Evolutionary conservation across 2,888 invertebrate species (phyloP).

Genomic region (Dryocosmus kuriphilus): DNA sequence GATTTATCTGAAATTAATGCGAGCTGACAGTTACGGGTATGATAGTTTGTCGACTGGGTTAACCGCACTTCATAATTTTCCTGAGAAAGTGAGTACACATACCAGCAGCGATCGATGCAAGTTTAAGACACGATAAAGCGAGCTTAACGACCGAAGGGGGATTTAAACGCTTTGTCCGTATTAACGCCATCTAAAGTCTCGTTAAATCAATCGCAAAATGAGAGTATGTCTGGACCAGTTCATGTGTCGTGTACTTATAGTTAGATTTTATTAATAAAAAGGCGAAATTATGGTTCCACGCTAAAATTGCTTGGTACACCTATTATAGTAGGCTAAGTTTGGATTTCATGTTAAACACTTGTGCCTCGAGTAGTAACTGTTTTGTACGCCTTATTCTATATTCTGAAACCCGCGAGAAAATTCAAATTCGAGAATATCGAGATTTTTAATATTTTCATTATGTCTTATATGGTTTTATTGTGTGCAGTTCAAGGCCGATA

Average conservation of each 20-base stretch:
- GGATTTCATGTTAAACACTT: constrained; percentile 17
- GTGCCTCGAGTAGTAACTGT: background rate
- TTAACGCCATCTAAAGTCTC: constrained; percentile 45
- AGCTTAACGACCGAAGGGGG: constrained; percentile 24
- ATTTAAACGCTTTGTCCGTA: constrained; percentile 40
- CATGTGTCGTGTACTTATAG: background rate
- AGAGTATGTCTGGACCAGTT: constrained; percentile 8
- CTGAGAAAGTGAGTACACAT: constrained; percentile 7
- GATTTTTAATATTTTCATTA: background rate
- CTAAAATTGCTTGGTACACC: constrained; percentile 14
- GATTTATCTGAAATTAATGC: background rate
- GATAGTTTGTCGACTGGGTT: background rate
- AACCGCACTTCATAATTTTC: constrained; percentile 2
- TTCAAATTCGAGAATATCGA: background rate
- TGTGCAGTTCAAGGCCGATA: too few relatives aligned
- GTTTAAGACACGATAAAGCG: constrained; percentile 42
- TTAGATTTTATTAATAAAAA: constrained; percentile 34
- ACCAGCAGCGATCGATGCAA: constrained; percentile 28
- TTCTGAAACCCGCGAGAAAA: background rate
- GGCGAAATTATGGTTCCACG: constrained; percentile 4
- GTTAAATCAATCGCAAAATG: constrained; percentile 43
- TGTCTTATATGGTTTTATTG: too few relatives aligned
- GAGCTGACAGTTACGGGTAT: background rate
- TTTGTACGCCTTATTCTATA: constrained; percentile 10
- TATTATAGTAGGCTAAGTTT: constrained; percentile 19